Evolutionary conservation across 2,888 invertebrate species (phyloP), one percentile per base, ranked within the genome.

Genomic region (Lottia scabra): DNA sequence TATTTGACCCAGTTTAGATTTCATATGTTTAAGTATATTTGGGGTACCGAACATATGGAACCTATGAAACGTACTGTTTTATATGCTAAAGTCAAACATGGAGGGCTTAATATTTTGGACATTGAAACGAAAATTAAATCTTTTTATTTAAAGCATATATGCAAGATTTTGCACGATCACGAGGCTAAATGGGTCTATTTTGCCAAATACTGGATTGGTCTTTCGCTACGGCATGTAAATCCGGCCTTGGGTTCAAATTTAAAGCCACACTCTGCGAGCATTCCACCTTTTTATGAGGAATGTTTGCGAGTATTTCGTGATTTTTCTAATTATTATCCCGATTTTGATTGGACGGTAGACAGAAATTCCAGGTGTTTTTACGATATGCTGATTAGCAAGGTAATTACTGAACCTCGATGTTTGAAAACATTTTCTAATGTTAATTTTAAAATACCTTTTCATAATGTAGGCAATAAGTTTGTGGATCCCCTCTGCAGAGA

Each of bases 161-260:
- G 70, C 62, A 72, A 70, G 30, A 38, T 72, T 19, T 63, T 75
- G 30, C 45, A n/a, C n/a, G 63, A 62, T 62, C 15, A 65, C 62
- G 19, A 66, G 26, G 68, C 72, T 16, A 69, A 69, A 63, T 75
- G 75, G 75, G 43, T 45, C 19, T 68, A 65, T 26, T 71, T 68
- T 68, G 73, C 67, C 30, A 63, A 43, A 30, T 73, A 73, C 67
- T 73, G 73, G 73, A 44, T 73, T 26, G 73, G 73, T n/a, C 12
- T 70, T 16, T 64, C 66, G 44, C 64, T 75, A 23, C 65, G 73
- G 38, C 23, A 44, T 13, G 27, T 63, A 13, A 68, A 69, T 44
- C 48, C 65, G 26, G 27, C 15, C 13, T 65, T 73, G 45, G 30
- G 63, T 19, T 63, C 63, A 43, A 73, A 73, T 66, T 63, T 64